A percentile compares a stretch with the other conserved stretches of the same genome.
Conservation (phyloP, 2,888 invertebrate species). For the Mesoligia furuncula region DNA sequence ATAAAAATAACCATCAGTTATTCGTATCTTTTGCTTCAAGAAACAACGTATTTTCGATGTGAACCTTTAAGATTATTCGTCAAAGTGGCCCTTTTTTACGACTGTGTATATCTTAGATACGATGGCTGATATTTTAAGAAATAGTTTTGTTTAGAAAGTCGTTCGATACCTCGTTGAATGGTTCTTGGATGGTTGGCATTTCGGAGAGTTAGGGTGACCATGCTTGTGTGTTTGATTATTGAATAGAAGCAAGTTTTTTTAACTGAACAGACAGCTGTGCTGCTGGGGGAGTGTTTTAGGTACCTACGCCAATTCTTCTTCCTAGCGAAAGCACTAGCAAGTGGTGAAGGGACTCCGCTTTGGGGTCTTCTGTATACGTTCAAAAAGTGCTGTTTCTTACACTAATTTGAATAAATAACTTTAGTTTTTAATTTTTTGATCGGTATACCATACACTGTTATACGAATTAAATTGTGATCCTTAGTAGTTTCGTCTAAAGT, state of each 20-base stretch:
- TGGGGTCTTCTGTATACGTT: too few relatives aligned
- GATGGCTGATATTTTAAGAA: constrained; percentile 58
- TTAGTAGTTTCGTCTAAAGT: not conserved
- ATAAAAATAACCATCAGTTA: constrained; percentile 35
- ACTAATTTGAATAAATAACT: too few relatives aligned
- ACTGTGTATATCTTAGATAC: constrained; percentile 49
- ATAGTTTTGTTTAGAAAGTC: constrained; percentile 69
- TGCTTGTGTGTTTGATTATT: not conserved
- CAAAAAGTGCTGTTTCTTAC: too few relatives aligned
- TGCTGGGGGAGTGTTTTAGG: too few relatives aligned
- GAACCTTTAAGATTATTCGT: constrained; percentile 50
- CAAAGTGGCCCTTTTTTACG: constrained; percentile 55
- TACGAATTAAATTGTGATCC: not conserved
- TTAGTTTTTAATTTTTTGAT: too few relatives aligned
- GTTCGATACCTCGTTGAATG: constrained; percentile 59
- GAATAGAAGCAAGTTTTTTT: not conserved
- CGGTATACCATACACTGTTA: too few relatives aligned
- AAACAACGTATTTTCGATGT: constrained; percentile 40
- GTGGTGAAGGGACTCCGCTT: not conserved
- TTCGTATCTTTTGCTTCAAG: constrained; percentile 39
- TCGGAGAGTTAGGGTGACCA: constrained; percentile 22
- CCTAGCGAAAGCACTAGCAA: not conserved
- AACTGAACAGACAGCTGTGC: not conserved
- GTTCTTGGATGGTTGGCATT: constrained; percentile 41
- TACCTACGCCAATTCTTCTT: not conserved